Percentiles rank a stretch among this genome's conserved stretches.
phyloP scores from a whole-genome alignment of 1,140 invertebrate species.

The Papilio xuthus region DNA sequence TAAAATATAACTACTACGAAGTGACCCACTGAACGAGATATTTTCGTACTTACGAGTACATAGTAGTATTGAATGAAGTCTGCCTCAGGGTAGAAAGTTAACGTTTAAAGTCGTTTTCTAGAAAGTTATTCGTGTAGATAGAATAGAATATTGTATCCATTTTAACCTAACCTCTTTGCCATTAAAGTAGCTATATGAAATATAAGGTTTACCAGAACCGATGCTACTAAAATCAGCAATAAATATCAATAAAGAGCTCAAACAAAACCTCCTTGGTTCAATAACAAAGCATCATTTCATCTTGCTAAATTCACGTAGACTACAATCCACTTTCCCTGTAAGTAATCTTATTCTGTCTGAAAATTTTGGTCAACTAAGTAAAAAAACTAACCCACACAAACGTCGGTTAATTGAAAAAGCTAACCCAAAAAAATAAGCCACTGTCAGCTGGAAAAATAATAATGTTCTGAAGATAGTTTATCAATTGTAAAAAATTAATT shows the following conservation, averaged over 20 bases:
- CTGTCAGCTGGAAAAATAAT: neutral
- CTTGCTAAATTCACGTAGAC: neutral
- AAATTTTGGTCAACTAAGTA: neutral
- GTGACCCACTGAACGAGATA: slow-evolving; percentile 36
- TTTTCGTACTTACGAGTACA: slow-evolving; percentile 27
- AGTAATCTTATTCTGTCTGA: neutral
- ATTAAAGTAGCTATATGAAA: neutral
- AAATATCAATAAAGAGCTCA: neutral
- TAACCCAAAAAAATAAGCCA: neutral
- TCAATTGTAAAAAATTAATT: slow-evolving; percentile 45
- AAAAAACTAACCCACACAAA: neutral
- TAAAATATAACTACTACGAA: neutral
- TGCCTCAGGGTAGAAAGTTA: slow-evolving; percentile 41
- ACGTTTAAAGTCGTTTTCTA: slow-evolving; percentile 31
- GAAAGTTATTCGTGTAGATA: slow-evolving; percentile 28
- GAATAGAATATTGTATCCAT: slow-evolving; percentile 5
- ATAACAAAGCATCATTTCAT: neutral
- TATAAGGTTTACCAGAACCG: neutral
- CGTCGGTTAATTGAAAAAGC: neutral
- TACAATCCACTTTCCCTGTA: neutral
- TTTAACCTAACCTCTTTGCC: neutral
- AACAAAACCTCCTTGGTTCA: neutral
- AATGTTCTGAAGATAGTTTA: slow-evolving; percentile 33
- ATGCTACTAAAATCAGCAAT: neutral
- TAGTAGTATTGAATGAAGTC: slow-evolving; percentile 22